These are phyloP conservation scores for Eolophus roseicapilla DNA, from an alignment of 2,113 vertebrate genomes.

Conservation along the genomic window DNA sequence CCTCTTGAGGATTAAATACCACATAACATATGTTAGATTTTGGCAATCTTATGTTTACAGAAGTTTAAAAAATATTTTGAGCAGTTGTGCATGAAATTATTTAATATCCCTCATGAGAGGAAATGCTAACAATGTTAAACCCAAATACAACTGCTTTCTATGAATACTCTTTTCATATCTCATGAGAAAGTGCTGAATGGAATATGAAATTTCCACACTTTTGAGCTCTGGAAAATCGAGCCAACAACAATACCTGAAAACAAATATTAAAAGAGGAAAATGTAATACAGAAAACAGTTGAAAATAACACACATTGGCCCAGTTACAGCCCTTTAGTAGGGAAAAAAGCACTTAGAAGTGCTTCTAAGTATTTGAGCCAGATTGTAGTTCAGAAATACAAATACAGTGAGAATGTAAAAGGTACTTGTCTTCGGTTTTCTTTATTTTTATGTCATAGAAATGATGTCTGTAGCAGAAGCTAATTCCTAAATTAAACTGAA, in stretches of 20 bases:
- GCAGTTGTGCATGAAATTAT: constrained; percentile 78
- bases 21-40: constrained; percentile 74
- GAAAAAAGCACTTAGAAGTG: not conserved
- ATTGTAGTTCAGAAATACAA: not conserved
- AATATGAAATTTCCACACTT: constrained; percentile 69
- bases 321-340: not conserved
- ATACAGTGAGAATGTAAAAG: not conserved
- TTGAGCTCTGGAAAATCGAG: constrained; percentile 43
- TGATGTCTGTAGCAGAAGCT: not conserved
- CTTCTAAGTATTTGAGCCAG: not conserved
- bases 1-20: constrained; percentile 70
- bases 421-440: not conserved
- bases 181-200: constrained; percentile 70
- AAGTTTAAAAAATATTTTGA: constrained; percentile 78
- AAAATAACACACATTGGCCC: not conserved
- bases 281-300: not conserved
- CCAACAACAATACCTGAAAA: constrained; percentile 9
- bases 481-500: not conserved
- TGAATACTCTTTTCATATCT: constrained; percentile 72
- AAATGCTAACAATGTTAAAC: constrained; percentile 74
- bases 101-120: constrained; percentile 80
- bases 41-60: constrained; percentile 75
- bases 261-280: not conserved
- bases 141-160: constrained; percentile 67
- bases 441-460: not conserved